Percentiles rank a stretch among this genome's conserved stretches.
phyloP scores from a whole-genome alignment of 2,888 invertebrate genomes.

The Eupithecia vulgata region DNA sequence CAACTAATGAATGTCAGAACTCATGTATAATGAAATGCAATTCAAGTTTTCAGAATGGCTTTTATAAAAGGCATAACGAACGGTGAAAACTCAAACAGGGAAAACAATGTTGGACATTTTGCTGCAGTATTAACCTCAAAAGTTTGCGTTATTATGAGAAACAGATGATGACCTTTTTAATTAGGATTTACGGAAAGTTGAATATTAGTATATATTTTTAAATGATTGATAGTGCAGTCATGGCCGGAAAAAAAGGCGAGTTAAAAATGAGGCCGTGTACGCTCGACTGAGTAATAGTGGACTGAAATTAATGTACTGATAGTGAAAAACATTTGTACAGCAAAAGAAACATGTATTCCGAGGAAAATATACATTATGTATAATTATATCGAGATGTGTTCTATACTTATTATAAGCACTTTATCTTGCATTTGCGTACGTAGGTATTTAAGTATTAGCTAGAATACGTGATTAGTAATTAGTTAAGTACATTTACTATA shows the following conservation, averaged over 20 bases:
- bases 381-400: too few species aligned
- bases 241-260: too few species aligned
- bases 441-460: too few species aligned
- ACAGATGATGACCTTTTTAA: not conserved
- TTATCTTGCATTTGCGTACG: too few species aligned
- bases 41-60: not conserved
- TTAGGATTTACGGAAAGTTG: not conserved
- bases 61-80: not conserved
- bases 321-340: not conserved
- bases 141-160: not conserved
- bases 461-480: too few species aligned
- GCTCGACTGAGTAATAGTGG: not conserved
- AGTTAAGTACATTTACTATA: too few species aligned
- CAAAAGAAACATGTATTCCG: not conserved
- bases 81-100: not conserved
- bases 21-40: not conserved
- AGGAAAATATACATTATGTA: not conserved
- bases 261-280: too few species aligned
- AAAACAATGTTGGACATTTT: not conserved
- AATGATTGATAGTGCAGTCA: too few species aligned
- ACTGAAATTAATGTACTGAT: not conserved
- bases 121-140: too few species aligned
- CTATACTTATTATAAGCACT: too few species aligned
- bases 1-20: not conserved
- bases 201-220: too few species aligned